phyloP scores from a whole-genome alignment of 2,797 vertebrate genomes.

The Gastrophryne carolinensis region DNA sequence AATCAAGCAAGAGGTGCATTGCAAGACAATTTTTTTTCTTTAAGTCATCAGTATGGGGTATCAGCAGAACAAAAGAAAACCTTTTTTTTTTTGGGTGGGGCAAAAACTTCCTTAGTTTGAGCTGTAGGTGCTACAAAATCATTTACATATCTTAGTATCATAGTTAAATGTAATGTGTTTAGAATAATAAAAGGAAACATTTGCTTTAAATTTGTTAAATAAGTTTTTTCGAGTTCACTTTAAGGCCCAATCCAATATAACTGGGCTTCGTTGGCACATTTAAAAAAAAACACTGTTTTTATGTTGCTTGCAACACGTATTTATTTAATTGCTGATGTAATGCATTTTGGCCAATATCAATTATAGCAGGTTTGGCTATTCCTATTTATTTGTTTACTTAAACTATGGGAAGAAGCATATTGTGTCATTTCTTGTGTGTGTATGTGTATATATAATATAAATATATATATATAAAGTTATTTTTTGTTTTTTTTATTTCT shows the following conservation, averaged over 20 bases:
- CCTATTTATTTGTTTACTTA: slow-evolving; percentile 99
- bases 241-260: slow-evolving; percentile 79
- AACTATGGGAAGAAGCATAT: slow-evolving; percentile 94
- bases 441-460: slow-evolving; percentile 85
- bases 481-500: slow-evolving; percentile 95
- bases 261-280: slow-evolving; percentile 81
- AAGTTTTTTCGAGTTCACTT: slow-evolving; percentile 77
- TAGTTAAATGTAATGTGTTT: slow-evolving; percentile 97
- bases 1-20: slow-evolving; percentile 98
- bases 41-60: slow-evolving; percentile 96
- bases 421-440: slow-evolving; percentile 98
- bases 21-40: slow-evolving; percentile 90
- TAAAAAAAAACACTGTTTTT: slow-evolving; percentile 74
- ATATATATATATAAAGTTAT: slow-evolving; percentile 99
- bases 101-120: slow-evolving; percentile 98
- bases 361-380: slow-evolving; percentile 99
- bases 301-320: slow-evolving; percentile 84
- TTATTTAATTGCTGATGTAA: slow-evolving; percentile 97
- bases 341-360: slow-evolving; percentile 98
- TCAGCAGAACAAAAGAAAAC: slow-evolving; percentile 89
- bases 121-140: slow-evolving; percentile 99
- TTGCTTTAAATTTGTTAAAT: slow-evolving; percentile 82
- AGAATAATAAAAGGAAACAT: slow-evolving; percentile 69
- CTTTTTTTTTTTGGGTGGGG: slow-evolving; percentile 75
- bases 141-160: slow-evolving; percentile 99